Evolutionary conservation across 2,888 invertebrate genomes (phyloP).

Genomic region (Drosophila cyrtoloma): DNA sequence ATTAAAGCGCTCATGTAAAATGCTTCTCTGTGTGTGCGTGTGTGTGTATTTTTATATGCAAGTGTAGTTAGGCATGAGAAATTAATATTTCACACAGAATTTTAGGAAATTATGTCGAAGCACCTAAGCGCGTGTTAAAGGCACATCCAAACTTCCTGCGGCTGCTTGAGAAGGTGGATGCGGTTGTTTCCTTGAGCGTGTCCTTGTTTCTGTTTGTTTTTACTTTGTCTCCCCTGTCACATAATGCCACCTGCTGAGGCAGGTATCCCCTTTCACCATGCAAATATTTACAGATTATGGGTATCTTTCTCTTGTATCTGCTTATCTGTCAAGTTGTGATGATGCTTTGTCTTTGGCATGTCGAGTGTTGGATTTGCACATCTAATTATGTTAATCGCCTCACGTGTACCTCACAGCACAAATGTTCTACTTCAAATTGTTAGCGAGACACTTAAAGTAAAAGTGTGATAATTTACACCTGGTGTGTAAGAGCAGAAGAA

Average conservation of each 20-base stretch:
- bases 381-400: slow-evolving; percentile 55
- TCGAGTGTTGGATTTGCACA: slow-evolving; percentile 41
- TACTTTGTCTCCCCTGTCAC: slow-evolving; percentile 25
- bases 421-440: slow-evolving; percentile 26
- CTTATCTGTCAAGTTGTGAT: slow-evolving; percentile 34
- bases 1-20: slow-evolving; percentile 61
- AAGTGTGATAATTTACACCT: slow-evolving; percentile 28
- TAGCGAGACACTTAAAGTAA: slow-evolving; percentile 7
- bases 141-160: slow-evolving; percentile 26
- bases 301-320: slow-evolving; percentile 15
- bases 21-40: slow-evolving; percentile 4
- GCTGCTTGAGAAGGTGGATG: slow-evolving; percentile 15
- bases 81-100: slow-evolving; percentile 55
- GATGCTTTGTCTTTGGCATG: slow-evolving; percentile 30
- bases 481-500: neutral
- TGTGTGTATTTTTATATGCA: neutral
- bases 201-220: slow-evolving; percentile 33
- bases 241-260: slow-evolving; percentile 13
- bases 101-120: slow-evolving; percentile 54
- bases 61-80: slow-evolving; percentile 17
- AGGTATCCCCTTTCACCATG: slow-evolving; percentile 16
- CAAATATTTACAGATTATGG: slow-evolving; percentile 63
- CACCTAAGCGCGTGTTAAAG: slow-evolving; percentile 55
- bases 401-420: slow-evolving; percentile 36
- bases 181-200: slow-evolving; percentile 10